phyloP scores from a whole-genome alignment of 2,888 invertebrate species.

The Phortica magna region DNA sequence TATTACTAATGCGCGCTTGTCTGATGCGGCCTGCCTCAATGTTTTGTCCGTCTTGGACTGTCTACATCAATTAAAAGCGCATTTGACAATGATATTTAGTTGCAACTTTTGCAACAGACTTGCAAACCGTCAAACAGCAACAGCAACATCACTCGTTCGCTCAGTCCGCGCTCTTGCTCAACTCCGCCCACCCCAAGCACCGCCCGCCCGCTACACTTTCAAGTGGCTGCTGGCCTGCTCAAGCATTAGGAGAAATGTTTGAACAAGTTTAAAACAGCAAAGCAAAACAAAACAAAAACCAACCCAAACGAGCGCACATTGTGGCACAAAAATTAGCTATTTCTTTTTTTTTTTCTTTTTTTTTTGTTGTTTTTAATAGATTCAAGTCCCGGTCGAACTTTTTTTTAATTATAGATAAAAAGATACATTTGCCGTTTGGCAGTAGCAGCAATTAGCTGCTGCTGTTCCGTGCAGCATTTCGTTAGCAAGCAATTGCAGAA shows the following conservation, averaged over 20 bases:
- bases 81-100: slow-evolving; percentile 70
- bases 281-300: not conserved
- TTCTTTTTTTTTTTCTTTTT: too few species aligned
- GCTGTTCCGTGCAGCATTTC: not conserved
- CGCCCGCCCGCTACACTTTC: not conserved
- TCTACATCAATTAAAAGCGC: slow-evolving; percentile 72
- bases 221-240: slow-evolving; percentile 30
- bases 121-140: slow-evolving; percentile 1
- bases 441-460: slow-evolving; percentile 3
- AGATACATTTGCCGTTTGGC: slow-evolving; percentile 33
- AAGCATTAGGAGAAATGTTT: slow-evolving; percentile 38
- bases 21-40: slow-evolving; percentile 52
- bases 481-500: slow-evolving; percentile 20
- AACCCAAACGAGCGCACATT: not conserved
- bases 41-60: slow-evolving; percentile 63
- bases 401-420: slow-evolving; percentile 41
- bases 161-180: not conserved
- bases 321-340: slow-evolving; percentile 15
- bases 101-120: slow-evolving; percentile 33
- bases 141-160: slow-evolving; percentile 37
- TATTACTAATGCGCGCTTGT: slow-evolving; percentile 72
- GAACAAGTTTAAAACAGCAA: not conserved
- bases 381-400: slow-evolving; percentile 34
- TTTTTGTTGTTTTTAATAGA: slow-evolving; percentile 39
- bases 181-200: slow-evolving; percentile 3